Evolutionary conservation across 53 echinoderm and acorn worm species (phyloP), one percentile per base, ranked within the genome.

Genomic region (Henricia sp.): DNA sequence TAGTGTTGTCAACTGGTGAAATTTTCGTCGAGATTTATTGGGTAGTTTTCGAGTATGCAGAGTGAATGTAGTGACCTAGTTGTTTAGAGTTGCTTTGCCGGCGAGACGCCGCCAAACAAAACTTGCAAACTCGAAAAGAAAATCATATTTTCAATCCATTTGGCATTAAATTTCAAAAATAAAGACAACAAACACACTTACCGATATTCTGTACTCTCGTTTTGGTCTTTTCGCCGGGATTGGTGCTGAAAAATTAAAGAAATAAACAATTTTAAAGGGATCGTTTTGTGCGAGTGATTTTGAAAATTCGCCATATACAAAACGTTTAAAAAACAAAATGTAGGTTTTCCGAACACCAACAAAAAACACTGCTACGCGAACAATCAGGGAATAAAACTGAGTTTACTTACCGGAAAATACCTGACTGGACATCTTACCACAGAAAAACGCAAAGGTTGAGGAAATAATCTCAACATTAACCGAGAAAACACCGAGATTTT

Each of bases 321-420:
- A n/a, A n/a, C n/a, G n/a, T n/a, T n/a, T n/a, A n/a, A n/a, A n/a
- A n/a, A n/a, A n/a, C n/a, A n/a, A n/a, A n/a, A n/a, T n/a, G n/a
- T n/a, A n/a, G n/a, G n/a, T n/a, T n/a, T n/a, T n/a, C n/a, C n/a
- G n/a, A n/a, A n/a, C 71, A 27, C n/a, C 3, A 50, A 3, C 26
- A 14, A 83, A 83, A 83, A 46, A 33, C 83, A 54, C 83, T 83
- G 83, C 33, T 67, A 51, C 10, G 34, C 0, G 36, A 23, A 33
- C 50, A 83, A 67, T 52, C 50, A 88, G 54, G 46, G 17, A 60
- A 25, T 82, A 6, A 82, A 33, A 71, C 88, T 88, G 50, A 88
- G 82, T 64, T 59, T 82, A 69, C 90, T 90, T 62, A 90, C 90
- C 78, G 57, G 90, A 55, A 85, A 90, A 90, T 78, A 90, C 85